Evolutionary conservation across 2,888 invertebrate species (phyloP), one percentile per base, ranked within the genome.

Genomic region (Plutella xylostella): DNA sequence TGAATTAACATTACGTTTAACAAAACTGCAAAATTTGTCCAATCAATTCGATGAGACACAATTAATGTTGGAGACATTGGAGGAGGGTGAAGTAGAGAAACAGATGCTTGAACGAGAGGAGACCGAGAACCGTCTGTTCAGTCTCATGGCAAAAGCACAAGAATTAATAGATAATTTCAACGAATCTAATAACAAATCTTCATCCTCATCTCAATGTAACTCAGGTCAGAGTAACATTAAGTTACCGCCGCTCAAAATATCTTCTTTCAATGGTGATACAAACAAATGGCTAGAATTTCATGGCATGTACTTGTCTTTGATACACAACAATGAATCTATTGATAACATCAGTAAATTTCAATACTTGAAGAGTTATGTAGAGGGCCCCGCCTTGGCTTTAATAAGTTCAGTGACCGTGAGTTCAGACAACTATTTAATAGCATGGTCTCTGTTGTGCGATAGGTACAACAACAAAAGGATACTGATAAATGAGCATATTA

Each of bases 371-470:
- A 52, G 53, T 1, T 53, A 53, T 35, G 42, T 54, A 12, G 46
- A 50, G 42, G 55, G 55, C 7, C 52, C 53, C 7, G 55, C 56
- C n/a, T 51, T 48, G 18, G 20, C n/a, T n/a, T n/a, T n/a, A n/a
- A 35, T 54, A 7, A 45, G 52, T n/a, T 48, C 49, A 2, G 51
- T 50, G 14, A 38, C 52, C 1, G 52, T 51, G 33, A 44, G 49
- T 3, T 52, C 52, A 1, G 25, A 17, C 19, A 51, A 51, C 19
- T 52, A 52, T 28, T n/a, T 22, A 1, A 42, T 45, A 12, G 51
- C 51, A 7, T 51, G 51, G 51, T 9, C 25, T 14, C 22, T 50
- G 14, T 28, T 53, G 17, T 33, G 46, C n/a, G 46, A 47, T 6
- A 43, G 51, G 2, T 53, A 50, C 14, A 40, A 52, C n/a, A 53